Evolutionary conservation across 2,888 invertebrate genomes (phyloP).

Genomic region (Macrostomum cliftonense): DNA sequence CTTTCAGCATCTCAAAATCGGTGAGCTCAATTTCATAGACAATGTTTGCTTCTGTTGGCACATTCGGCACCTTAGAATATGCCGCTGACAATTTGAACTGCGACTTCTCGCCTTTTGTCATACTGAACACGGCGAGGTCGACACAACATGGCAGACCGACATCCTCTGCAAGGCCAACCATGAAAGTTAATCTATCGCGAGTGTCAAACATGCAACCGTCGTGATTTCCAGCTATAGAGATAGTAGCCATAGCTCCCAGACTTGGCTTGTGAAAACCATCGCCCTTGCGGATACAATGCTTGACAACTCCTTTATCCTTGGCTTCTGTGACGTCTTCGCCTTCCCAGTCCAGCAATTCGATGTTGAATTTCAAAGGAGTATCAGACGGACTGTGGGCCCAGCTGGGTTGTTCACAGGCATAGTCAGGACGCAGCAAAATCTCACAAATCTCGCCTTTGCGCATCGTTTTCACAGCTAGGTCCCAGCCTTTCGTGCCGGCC

Average conservation of each 20-base stretch:
- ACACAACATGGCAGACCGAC: constrained; percentile 54
- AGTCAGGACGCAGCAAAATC: constrained; percentile 65
- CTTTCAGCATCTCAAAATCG: constrained; percentile 59
- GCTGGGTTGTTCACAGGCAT: constrained; percentile 64
- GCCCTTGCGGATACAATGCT: constrained; percentile 52
- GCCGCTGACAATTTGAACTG: constrained; percentile 46
- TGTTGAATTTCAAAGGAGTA: constrained; percentile 57
- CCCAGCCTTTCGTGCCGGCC: constrained; percentile 70
- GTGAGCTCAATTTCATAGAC: constrained; percentile 58
- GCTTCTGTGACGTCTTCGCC: constrained; percentile 60
- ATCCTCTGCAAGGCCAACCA: constrained; percentile 64
- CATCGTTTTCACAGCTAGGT: constrained; percentile 80
- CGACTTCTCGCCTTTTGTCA: constrained; percentile 60
- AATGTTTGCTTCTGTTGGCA: constrained; percentile 54
- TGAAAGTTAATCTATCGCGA: constrained; percentile 59
- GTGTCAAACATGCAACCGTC: constrained; percentile 56
- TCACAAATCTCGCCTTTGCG: constrained; percentile 64
- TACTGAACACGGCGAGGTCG: constrained; percentile 44
- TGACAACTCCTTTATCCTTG: constrained; percentile 62
- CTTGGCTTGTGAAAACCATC: constrained; percentile 54
- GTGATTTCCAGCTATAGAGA: constrained; percentile 42
- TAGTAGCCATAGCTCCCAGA: constrained; percentile 54
- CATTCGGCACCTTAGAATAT: constrained; percentile 54
- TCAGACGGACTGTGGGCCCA: constrained; percentile 66
- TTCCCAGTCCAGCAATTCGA: constrained; percentile 68